These are phyloP conservation scores for Toxotes chatareus DNA, from an alignment of 2,113 vertebrate species.

Conservation along the genomic window DNA sequence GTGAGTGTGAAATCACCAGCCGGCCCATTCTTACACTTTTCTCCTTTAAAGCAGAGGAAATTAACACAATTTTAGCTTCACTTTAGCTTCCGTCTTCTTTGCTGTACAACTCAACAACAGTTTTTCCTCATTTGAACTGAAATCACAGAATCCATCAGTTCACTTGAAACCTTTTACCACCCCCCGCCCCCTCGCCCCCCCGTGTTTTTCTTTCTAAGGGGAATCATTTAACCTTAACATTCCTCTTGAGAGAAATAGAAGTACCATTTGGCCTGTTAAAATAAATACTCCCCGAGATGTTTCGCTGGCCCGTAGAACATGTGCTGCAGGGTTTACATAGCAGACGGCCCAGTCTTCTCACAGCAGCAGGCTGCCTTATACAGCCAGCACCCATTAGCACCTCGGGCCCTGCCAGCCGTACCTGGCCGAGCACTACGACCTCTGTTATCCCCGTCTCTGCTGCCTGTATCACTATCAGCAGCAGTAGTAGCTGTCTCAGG, in stretches of 20 bases:
- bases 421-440: neutral
- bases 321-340: slow-evolving; percentile 74
- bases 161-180: slow-evolving; percentile 22
- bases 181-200: neutral
- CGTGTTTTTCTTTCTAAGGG: slow-evolving; percentile 70
- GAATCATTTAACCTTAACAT: slow-evolving; percentile 79
- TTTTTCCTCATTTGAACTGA: slow-evolving; percentile 28
- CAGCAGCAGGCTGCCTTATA: neutral
- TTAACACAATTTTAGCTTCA: slow-evolving; percentile 28
- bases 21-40: too few relatives aligned
- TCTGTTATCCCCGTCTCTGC: neutral
- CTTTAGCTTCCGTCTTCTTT: slow-evolving; percentile 5
- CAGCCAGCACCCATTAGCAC: slow-evolving; percentile 65
- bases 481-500: neutral
- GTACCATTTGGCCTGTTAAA: slow-evolving; percentile 81
- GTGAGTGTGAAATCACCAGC: too few relatives aligned
- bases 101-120: neutral
- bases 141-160: slow-evolving; percentile 56
- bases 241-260: slow-evolving; percentile 74
- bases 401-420: slow-evolving; percentile 42
- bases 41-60: slow-evolving; percentile 46
- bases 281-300: slow-evolving; percentile 83
- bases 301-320: slow-evolving; percentile 61
- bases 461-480: slow-evolving; percentile 19
- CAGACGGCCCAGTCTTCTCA: slow-evolving; percentile 35